Evolutionary conservation across 2,888 invertebrate genomes (phyloP).

Genomic region (Tubulanus polymorphus): DNA sequence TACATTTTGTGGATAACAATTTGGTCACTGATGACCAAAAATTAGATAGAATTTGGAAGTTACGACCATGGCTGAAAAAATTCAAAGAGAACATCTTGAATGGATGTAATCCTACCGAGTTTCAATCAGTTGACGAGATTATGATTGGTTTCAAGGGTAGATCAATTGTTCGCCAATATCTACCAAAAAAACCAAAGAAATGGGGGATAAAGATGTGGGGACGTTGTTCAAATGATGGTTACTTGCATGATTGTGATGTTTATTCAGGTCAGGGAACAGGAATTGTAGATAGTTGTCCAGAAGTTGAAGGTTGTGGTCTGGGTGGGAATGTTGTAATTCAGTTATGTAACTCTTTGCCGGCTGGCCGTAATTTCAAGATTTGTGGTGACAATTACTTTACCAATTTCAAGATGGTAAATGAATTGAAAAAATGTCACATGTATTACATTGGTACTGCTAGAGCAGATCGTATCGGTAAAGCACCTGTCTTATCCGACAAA

Average conservation of each 20-base stretch:
- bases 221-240: conserved; percentile 1
- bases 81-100: conserved; percentile 13
- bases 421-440: conserved; percentile 7
- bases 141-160: conserved; percentile 7
- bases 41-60: conserved; percentile 5
- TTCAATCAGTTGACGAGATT: neutral
- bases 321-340: conserved; percentile 11
- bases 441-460: conserved; percentile 14
- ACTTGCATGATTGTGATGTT: conserved; percentile 14
- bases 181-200: too few species aligned
- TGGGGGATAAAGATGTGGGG: conserved; percentile 21
- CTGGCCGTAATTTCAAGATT: conserved; percentile 14
- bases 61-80: neutral
- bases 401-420: conserved; percentile 5
- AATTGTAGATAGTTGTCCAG: neutral
- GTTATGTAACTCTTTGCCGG: conserved; percentile 1
- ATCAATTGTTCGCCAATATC: conserved; percentile 17
- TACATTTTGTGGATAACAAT: conserved; percentile 2
- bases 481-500: conserved; percentile 18
- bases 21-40: neutral
- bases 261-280: conserved; percentile 11
- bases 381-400: conserved; percentile 13
- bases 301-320: conserved; percentile 10
- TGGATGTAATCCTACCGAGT: conserved; percentile 1
- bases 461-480: conserved; percentile 13